These are phyloP conservation scores for Dryomyza anilis DNA, from an alignment of 2,888 invertebrate species.

Conservation along the genomic window DNA sequence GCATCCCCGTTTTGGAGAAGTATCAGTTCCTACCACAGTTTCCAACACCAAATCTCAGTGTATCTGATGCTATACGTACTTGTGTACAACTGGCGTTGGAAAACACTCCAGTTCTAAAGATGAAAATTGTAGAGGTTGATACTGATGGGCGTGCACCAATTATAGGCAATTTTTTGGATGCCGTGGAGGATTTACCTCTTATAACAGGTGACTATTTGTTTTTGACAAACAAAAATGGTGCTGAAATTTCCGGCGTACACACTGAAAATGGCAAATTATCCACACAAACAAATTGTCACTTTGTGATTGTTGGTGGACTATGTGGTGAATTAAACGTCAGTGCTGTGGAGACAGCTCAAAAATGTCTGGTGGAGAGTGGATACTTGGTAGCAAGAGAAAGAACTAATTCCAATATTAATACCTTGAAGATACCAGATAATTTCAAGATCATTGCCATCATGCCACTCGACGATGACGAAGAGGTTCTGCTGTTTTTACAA, in stretches of 20 bases:
- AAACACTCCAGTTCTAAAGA: conserved; percentile 69
- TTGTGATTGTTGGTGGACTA: conserved; percentile 49
- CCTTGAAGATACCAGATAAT: conserved; percentile 42
- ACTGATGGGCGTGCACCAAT: conserved; percentile 63
- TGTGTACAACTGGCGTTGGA: conserved; percentile 76
- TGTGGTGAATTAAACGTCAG: conserved; percentile 38
- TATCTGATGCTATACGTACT: conserved; percentile 65
- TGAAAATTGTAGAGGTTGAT: conserved; percentile 68
- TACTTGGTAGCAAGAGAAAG: conserved; percentile 69
- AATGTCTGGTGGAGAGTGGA: conserved; percentile 66
- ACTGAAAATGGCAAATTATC: conserved; percentile 69
- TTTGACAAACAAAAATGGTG: conserved; percentile 51
- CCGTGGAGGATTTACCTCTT: conserved; percentile 72
- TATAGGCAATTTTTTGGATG: conserved; percentile 65
- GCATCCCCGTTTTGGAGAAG: conserved; percentile 78
- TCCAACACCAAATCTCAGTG: conserved; percentile 43
- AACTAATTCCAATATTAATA: conserved; percentile 62
- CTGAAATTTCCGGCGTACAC: conserved; percentile 63
- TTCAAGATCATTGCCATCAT: conserved; percentile 48
- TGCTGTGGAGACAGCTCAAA: conserved; percentile 61
- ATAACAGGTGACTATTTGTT: conserved; percentile 71
- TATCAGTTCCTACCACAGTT: conserved; percentile 74
- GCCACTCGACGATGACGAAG: conserved; percentile 49
- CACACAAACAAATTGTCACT: conserved; percentile 51
- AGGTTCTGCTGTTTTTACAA: conserved; percentile 54